These are phyloP conservation scores for Charanyca ferruginea DNA, from an alignment of 2,888 invertebrate species.

Conservation along the genomic window DNA sequence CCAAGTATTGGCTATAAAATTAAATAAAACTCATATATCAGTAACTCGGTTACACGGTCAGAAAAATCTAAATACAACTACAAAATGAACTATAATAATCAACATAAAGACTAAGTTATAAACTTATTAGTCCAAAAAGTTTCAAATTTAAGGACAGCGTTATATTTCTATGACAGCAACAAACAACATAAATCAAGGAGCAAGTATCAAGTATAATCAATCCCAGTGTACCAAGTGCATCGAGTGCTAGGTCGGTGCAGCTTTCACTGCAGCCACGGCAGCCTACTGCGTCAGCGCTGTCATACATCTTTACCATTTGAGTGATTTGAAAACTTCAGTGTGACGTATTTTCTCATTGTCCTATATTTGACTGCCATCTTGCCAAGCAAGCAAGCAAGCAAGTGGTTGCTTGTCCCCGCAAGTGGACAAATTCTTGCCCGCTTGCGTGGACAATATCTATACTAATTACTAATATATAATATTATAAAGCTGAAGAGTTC, in stretches of 20 bases:
- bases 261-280: constrained; percentile 74
- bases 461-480: too few species aligned
- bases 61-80: too few species aligned
- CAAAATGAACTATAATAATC: background rate
- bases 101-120: background rate
- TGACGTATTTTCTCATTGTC: background rate
- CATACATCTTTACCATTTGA: constrained; percentile 46
- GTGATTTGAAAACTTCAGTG: constrained; percentile 11
- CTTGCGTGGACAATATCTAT: too few species aligned
- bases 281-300: constrained; percentile 53
- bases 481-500: too few species aligned
- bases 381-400: too few species aligned
- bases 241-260: constrained; percentile 68
- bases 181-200: background rate
- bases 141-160: background rate
- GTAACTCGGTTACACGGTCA: too few species aligned
- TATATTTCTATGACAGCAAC: background rate
- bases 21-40: too few species aligned
- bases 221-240: constrained; percentile 65
- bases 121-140: background rate
- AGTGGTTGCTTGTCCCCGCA: too few species aligned
- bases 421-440: too few species aligned
- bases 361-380: too few species aligned
- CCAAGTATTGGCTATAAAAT: too few species aligned
- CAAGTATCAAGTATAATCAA: constrained; percentile 61